phyloP scores from a whole-genome alignment of 2,797 vertebrate species.

The Clangula hyemalis region DNA sequence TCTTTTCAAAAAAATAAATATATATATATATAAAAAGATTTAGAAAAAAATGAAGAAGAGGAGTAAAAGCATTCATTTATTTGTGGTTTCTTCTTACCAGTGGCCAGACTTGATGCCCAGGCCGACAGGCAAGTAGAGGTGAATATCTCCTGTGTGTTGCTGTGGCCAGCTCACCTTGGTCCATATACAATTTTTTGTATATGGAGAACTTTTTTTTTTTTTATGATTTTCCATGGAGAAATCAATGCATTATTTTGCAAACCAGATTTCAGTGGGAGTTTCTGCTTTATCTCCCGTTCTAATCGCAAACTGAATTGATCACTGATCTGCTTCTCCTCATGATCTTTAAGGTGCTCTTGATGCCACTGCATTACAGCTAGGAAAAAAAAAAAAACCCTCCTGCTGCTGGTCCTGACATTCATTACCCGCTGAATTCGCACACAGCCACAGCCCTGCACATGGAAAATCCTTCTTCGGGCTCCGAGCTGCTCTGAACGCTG shows the following conservation, averaged over 20 bases:
- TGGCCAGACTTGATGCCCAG: no score
- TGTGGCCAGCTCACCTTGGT: background rate
- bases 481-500: background rate
- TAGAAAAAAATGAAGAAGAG: no score
- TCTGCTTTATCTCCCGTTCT: no score
- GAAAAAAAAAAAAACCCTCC: no score
- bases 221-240: background rate
- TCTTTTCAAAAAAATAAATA: background rate
- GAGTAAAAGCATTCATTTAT: background rate
- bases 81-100: background rate
- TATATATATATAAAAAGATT: no score
- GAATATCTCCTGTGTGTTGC: accelerated
- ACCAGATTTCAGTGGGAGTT: background rate
- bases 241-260: background rate
- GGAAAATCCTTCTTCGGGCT: background rate
- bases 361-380: no score
- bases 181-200: background rate
- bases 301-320: no score
- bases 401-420: no score
- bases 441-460: no score
- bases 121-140: background rate
- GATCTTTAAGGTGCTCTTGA: no score
- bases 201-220: background rate
- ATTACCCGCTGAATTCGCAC: no score
- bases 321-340: no score